Percentiles rank a stretch among this genome's conserved stretches.
phyloP scores from a whole-genome alignment of 2,888 invertebrate species.

The Deroplatys truncata region DNA sequence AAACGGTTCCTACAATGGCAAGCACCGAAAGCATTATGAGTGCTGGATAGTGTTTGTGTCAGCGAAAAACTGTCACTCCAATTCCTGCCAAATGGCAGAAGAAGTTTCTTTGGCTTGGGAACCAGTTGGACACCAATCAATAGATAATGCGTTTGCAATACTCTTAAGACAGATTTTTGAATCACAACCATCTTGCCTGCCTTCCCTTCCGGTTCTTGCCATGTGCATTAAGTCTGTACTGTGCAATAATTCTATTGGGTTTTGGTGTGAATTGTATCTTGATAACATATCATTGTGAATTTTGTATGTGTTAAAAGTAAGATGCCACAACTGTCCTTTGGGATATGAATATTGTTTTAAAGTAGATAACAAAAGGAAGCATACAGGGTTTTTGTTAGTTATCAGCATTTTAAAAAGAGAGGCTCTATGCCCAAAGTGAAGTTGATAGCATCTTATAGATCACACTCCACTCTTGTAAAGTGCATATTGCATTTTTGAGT shows the following conservation, averaged over 20 bases:
- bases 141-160: neutral
- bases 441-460: conserved; percentile 29
- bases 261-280: conserved; percentile 34
- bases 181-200: neutral
- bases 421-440: conserved; percentile 13
- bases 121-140: neutral
- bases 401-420: neutral
- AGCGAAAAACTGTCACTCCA: neutral
- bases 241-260: conserved; percentile 32
- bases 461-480: conserved; percentile 29
- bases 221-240: conserved; percentile 33
- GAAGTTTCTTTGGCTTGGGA: neutral
- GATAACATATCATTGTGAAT: conserved; percentile 34
- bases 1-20: conserved; percentile 32
- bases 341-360: neutral
- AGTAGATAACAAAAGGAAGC: neutral
- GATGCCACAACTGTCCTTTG: conserved; percentile 29
- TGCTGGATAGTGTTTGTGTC: neutral
- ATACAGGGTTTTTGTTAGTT: neutral
- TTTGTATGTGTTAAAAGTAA: conserved; percentile 31
- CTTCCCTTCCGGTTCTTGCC: conserved; percentile 30
- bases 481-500: conserved; percentile 32
- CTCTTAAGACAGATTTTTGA: neutral
- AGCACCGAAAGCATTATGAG: conserved; percentile 25
- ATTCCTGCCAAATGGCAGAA: neutral